Evolutionary conservation across 2,888 invertebrate genomes (phyloP).

Genomic region (Drosophila parthenogenetica): DNA sequence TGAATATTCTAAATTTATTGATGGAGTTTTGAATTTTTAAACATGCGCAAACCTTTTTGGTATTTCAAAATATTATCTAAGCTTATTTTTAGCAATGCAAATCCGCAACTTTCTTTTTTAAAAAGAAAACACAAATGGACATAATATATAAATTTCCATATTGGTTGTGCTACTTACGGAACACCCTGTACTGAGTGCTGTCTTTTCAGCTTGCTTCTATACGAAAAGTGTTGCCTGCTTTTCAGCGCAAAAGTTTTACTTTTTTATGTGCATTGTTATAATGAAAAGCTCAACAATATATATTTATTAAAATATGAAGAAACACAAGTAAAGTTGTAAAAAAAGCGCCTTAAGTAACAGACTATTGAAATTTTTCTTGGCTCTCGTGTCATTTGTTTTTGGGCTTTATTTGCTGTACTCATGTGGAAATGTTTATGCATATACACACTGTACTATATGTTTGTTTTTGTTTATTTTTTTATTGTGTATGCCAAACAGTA

Average conservation of each 20-base stretch:
- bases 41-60: conserved; percentile 13
- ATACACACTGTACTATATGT: conserved; percentile 25
- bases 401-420: neutral
- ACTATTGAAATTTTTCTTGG: conserved; percentile 13
- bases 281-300: neutral
- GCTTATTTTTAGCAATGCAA: conserved; percentile 7
- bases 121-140: neutral
- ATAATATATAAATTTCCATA: neutral
- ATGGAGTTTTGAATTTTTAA: conserved; percentile 18
- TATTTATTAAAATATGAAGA: neutral
- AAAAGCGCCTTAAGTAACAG: conserved; percentile 13
- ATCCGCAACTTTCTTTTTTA: neutral
- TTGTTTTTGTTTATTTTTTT: conserved; percentile 61
- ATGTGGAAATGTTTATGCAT: neutral
- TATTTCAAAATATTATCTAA: neutral
- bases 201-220: neutral
- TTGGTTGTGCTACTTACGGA: neutral
- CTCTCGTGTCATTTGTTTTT: conserved; percentile 8
- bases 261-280: neutral
- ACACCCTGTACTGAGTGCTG: neutral
- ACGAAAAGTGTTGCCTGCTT: neutral
- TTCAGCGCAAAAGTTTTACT: neutral
- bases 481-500: conserved; percentile 46
- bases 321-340: neutral
- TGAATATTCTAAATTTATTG: neutral